A percentile compares a stretch with the other conserved stretches of the same genome.
These are phyloP conservation scores for Xestia xanthographa DNA, from an alignment of 2,888 invertebrate genomes.

Conservation along the genomic window DNA sequence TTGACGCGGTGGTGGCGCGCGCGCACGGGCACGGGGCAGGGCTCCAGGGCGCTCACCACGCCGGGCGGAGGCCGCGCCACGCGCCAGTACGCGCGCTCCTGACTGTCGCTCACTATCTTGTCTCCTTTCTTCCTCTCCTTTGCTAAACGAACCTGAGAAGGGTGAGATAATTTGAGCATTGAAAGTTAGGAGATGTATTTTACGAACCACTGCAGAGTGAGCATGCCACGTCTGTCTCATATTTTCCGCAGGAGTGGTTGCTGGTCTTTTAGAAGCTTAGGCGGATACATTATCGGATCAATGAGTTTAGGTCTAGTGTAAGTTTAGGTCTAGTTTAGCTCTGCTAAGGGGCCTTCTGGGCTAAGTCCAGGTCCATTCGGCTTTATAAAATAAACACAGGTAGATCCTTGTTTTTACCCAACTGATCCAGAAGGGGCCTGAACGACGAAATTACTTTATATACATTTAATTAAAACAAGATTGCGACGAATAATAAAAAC, in stretches of 20 bases:
- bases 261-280: not conserved
- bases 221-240: not conserved
- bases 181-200: not conserved
- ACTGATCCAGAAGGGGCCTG: no score
- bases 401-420: no score
- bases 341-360: not conserved
- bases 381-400: not conserved
- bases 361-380: not conserved
- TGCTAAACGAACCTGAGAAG: conserved; percentile 93
- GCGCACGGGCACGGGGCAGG: conserved; percentile 95
- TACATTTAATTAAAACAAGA: no score
- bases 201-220: not conserved
- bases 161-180: not conserved
- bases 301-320: no score
- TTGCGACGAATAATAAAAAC: no score
- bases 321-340: not conserved
- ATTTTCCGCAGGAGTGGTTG: not conserved
- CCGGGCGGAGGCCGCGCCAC: conserved; percentile 98
- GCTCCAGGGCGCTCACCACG: conserved; percentile 95
- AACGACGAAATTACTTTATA: no score
- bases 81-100: conserved; percentile 99
- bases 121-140: conserved; percentile 99
- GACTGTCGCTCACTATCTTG: conserved; percentile 98
- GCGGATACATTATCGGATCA: no score
- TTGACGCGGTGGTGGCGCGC: conserved; percentile 93